These are phyloP conservation scores for Apostichopus californicus DNA, from an alignment of 35 echinoderm and acorn worm species.

Conservation along the genomic window DNA sequence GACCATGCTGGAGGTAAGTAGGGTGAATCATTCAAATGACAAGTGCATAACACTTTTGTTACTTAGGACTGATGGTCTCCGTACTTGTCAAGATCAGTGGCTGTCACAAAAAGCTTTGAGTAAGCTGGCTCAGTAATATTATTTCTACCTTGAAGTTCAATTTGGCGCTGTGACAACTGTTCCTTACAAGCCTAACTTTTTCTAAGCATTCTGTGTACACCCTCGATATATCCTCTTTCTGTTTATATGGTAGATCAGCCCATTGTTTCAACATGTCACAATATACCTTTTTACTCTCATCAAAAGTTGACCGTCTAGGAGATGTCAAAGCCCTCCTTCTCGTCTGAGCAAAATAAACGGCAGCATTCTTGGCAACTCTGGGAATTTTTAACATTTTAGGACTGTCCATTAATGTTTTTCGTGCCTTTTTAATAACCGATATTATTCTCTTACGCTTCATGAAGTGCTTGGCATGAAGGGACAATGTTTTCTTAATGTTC, in stretches of 20 bases:
- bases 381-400: not conserved
- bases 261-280: conserved; percentile 1
- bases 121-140: not conserved
- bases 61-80: too few relatives aligned
- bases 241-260: not conserved
- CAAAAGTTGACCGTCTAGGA: not conserved
- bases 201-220: not conserved
- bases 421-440: not conserved
- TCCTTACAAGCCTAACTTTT: not conserved
- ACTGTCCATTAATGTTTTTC: not conserved
- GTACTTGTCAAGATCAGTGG: too few relatives aligned
- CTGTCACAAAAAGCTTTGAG: not conserved
- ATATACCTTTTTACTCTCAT: not conserved
- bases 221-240: not conserved
- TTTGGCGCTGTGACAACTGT: not conserved
- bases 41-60: too few relatives aligned
- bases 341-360: not conserved
- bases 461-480: conserved; percentile 14
- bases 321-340: not conserved
- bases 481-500: not conserved
- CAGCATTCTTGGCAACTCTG: not conserved
- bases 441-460: not conserved
- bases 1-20: too few relatives aligned
- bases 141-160: not conserved
- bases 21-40: too few relatives aligned